Evolutionary conservation across 2,888 invertebrate genomes (phyloP).

Genomic region (Habrosyne pyritoides): DNA sequence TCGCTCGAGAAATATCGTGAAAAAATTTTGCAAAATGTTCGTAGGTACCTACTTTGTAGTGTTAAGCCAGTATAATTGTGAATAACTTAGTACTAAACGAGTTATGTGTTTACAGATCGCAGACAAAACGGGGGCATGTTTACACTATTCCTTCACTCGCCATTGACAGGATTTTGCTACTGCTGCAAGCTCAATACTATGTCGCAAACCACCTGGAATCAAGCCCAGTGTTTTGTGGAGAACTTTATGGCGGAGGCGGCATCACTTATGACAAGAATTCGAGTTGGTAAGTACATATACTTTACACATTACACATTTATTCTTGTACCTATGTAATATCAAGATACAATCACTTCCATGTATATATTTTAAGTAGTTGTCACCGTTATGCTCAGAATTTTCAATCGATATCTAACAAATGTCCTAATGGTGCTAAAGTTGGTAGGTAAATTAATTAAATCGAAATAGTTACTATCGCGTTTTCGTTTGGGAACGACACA

Average conservation of each 20-base stretch:
- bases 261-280: conserved; percentile 90
- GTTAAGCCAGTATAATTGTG: not conserved
- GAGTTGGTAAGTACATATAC: conserved; percentile 58
- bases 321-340: too few relatives aligned
- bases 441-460: too few relatives aligned
- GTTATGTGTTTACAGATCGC: conserved; percentile 84
- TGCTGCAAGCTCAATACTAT: conserved; percentile 94
- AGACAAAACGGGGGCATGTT: conserved; percentile 93
- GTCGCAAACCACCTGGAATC: conserved; percentile 94
- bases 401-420: too few relatives aligned
- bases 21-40: too few relatives aligned
- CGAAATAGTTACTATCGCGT: too few relatives aligned
- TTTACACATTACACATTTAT: conserved; percentile 16
- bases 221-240: conserved; percentile 93
- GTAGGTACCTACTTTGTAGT: too few relatives aligned
- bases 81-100: too few relatives aligned
- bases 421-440: too few relatives aligned
- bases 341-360: not conserved
- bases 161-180: conserved; percentile 95
- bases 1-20: too few relatives aligned
- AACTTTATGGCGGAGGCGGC: conserved; percentile 95
- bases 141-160: conserved; percentile 97
- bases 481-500: too few relatives aligned
- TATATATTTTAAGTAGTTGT: too few relatives aligned
- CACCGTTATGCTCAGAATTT: too few relatives aligned